Conservation (phyloP, 2,113 vertebrate genomes). For the Rissa tridactyla region DNA sequence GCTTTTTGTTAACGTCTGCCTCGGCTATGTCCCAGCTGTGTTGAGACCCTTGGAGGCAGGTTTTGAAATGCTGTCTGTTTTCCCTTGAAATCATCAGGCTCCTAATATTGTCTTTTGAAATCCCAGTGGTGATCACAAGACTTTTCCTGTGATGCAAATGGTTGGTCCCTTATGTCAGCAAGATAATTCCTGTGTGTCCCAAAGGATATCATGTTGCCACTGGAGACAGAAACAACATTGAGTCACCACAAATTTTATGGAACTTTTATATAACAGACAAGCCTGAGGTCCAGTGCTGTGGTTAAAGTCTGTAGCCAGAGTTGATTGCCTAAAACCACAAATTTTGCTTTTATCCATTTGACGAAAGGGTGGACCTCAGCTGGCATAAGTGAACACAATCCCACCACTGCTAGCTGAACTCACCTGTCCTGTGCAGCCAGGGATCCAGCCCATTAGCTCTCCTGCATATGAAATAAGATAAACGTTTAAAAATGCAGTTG, state of each 20-base stretch:
- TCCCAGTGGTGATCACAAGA: not conserved
- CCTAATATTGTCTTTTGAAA: not conserved
- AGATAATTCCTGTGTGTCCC: not conserved
- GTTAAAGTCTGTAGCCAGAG: not conserved
- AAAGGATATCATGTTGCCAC: not conserved
- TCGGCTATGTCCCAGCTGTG: not conserved
- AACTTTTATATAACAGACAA: not conserved
- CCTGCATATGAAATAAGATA: not conserved
- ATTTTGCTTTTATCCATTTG: not conserved
- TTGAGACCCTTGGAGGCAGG: not conserved
- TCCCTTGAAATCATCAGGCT: not conserved
- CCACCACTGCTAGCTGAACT: not conserved
- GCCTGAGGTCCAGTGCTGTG: not conserved
- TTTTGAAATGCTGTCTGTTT: not conserved
- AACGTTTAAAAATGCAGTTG: not conserved
- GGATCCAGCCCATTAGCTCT: not conserved
- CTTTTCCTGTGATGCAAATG: not conserved
- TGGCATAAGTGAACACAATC: not conserved
- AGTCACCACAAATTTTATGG: not conserved
- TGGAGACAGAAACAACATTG: not conserved
- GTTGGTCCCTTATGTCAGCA: fast-evolving
- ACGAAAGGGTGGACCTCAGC: not conserved
- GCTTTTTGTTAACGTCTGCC: not conserved
- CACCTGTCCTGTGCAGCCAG: not conserved
- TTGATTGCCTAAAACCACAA: not conserved